Evolutionary conservation across 2,113 vertebrate species (phyloP).

Genomic region (Polypterus bichir): DNA sequence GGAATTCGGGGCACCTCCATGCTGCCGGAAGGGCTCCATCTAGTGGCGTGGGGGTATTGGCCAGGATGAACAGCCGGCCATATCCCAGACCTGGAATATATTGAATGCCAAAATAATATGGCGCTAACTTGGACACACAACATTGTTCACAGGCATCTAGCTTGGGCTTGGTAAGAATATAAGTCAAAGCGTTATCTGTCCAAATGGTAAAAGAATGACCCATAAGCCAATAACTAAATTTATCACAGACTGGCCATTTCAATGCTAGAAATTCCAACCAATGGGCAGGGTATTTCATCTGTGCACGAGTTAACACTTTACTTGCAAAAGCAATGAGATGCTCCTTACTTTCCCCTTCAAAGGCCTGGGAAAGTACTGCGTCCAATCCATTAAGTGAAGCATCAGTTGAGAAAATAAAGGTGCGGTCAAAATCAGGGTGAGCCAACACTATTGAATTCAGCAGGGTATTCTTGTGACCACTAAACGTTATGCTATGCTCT

Average conservation of each 20-base stretch:
- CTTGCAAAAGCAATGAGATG: slow-evolving; percentile 4
- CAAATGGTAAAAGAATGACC: slow-evolving; percentile 1
- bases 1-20: too few species aligned
- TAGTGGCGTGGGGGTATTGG: too few species aligned
- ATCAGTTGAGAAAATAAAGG: slow-evolving; percentile 1
- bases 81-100: background rate
- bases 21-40: too few species aligned
- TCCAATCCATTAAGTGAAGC: background rate
- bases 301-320: background rate
- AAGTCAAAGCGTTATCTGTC: background rate
- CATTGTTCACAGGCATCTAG: slow-evolving; percentile 10
- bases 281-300: slow-evolving; percentile 5
- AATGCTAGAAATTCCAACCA: slow-evolving; percentile 1
- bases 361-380: background rate
- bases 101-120: slow-evolving; percentile 5
- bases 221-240: slow-evolving; percentile 10
- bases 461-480: too few species aligned
- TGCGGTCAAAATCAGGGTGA: background rate
- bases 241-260: slow-evolving; percentile 4
- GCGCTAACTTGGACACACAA: slow-evolving; percentile 6
- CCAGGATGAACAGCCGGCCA: too few species aligned
- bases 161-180: slow-evolving; percentile 7
- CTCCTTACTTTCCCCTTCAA: background rate
- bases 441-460: too few species aligned
- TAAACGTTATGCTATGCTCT: slow-evolving; percentile 8